Evolutionary conservation across 92 coral and sea anemone species (phyloP).

Genomic region (Phenganax stokvisi): DNA sequence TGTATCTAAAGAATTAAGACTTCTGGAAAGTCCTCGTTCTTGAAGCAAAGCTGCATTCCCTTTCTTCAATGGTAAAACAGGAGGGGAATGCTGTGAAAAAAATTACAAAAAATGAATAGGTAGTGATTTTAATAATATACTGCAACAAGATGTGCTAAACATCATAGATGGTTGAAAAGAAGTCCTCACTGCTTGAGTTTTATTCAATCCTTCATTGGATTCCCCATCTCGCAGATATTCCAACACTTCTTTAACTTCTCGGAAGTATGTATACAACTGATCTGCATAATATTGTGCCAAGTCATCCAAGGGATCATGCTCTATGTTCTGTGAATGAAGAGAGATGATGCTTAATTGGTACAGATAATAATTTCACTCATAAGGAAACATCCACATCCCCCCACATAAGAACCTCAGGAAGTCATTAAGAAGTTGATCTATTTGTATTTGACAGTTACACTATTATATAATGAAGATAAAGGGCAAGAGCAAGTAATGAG

Average conservation of each 20-base stretch:
- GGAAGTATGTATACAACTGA: conserved; percentile 78
- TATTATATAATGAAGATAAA: no score
- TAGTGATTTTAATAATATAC: not conserved
- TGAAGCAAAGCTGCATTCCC: not conserved
- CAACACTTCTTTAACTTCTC: conserved; percentile 70
- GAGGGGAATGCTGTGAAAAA: conserved; percentile 5
- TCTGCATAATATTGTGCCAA: conserved; percentile 82
- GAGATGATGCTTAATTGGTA: not conserved
- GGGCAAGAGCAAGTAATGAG: not conserved
- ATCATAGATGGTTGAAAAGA: not conserved
- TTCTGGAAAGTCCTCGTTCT: conserved; percentile 26
- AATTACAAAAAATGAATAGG: not conserved
- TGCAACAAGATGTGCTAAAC: no score
- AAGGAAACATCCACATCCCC: not conserved
- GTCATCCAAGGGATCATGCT: conserved; percentile 66
- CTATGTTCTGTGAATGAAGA: conserved; percentile 56
- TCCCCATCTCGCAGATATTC: conserved; percentile 75
- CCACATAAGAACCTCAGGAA: not conserved
- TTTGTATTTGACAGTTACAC: not conserved
- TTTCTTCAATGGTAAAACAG: conserved; percentile 4
- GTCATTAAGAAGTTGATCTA: conserved; percentile 8
- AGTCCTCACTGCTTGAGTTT: not conserved
- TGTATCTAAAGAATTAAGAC: conserved; percentile 27
- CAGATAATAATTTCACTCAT: not conserved
- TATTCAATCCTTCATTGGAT: conserved; percentile 20